Evolutionary conservation across 2,113 vertebrate genomes (phyloP), one percentile per base, ranked within the genome.

Genomic region (Taurulus bubalis): DNA sequence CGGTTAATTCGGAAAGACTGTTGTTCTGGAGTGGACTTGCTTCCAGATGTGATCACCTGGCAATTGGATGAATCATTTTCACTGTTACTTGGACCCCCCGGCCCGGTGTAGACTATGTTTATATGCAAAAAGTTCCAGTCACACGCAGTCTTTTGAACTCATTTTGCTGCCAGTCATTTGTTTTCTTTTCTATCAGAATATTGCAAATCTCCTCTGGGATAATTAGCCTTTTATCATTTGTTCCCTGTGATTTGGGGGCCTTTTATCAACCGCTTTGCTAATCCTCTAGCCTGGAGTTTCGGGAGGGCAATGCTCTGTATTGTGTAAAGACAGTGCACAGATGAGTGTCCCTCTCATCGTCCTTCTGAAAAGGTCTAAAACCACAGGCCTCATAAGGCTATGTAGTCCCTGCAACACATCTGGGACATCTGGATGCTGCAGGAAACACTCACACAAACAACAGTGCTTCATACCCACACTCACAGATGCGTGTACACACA

Each of bases 11-110:
- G 18, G 71, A 85, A 88, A 85, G 71, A 75, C 53, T 87, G 67
- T 80, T 71, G 56, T n/a, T 20, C 69, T 65, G 66, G 69, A 71
- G 24, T 2, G 3, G 53, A 77, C 74, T 75, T 55, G 67, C 32
- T 89, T 86, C 89, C 88, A 93, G 85, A 91, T 91, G 89, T 86
- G 70, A 84, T 90, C 81, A 89, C 86, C 82, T 88, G 30, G 38
- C 28, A 66, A 79, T 84, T 40, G 12, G 65, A 89, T 89, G 83
- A 93, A 86, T 89, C 76, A 85, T 86, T 88, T 87, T 80, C 60
- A 69, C 67, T 77, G 83, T 80, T 73, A 80, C 77, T 72, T 2
- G 36, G 71, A 86, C 82, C 77, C 79, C 82, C 80, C n/a, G 16
- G 77, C 32, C 0, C 14, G 36, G 55, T 70, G 64, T 30, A 36